Conservation (phyloP, 1,140 invertebrate genomes). For the Zaprionus inermis region DNA sequence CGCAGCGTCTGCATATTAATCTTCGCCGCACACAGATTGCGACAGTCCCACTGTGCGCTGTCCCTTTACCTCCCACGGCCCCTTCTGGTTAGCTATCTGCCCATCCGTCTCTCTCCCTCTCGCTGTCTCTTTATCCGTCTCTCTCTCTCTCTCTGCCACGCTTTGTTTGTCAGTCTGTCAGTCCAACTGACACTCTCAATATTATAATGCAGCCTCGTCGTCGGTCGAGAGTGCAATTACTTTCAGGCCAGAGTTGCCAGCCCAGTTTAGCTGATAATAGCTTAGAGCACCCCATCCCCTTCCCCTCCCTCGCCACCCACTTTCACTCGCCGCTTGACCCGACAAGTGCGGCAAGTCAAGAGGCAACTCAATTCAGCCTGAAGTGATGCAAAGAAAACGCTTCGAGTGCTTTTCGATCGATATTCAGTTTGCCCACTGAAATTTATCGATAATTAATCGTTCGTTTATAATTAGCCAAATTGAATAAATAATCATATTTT, state of each 20-base stretch:
- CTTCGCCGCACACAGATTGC: constrained; percentile 53
- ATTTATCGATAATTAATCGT: constrained; percentile 8
- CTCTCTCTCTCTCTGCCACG: not conserved
- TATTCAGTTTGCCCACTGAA: not conserved
- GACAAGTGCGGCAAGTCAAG: too few species aligned
- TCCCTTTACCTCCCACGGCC: not conserved
- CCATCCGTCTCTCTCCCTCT: not conserved
- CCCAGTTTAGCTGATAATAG: not conserved
- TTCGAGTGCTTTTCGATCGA: not conserved
- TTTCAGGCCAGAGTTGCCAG: constrained; percentile 30
- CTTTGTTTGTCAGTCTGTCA: not conserved
- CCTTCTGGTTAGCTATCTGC: not conserved
- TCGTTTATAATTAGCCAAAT: constrained; percentile 7
- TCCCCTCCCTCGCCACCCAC: not conserved
- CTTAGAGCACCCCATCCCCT: not conserved
- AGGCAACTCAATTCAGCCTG: not conserved
- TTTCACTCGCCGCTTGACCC: not conserved
- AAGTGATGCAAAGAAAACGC: not conserved
- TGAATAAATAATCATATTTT: constrained; percentile 11
- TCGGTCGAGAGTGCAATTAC: constrained; percentile 58
- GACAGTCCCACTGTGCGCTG: not conserved
- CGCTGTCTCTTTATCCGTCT: not conserved
- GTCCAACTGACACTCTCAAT: constrained; percentile 57
- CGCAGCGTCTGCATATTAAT: constrained; percentile 68
- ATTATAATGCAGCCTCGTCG: constrained; percentile 49